phyloP scores from a whole-genome alignment of 2,888 invertebrate genomes.

The Leptothorax acervorum region DNA sequence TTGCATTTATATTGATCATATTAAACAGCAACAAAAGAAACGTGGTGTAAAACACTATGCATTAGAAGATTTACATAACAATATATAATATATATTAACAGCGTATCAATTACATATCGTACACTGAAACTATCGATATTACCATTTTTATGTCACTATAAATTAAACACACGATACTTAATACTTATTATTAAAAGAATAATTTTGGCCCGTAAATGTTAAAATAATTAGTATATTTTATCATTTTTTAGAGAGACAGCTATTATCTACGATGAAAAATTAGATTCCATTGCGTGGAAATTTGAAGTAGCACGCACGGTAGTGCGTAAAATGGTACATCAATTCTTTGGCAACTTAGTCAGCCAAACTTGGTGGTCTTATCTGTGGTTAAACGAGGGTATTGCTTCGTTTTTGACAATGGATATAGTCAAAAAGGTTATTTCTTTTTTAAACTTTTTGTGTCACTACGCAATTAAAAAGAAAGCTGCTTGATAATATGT shows the following conservation, averaged over 20 bases:
- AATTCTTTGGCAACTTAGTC: background rate
- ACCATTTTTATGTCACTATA: too few relatives aligned
- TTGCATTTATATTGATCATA: too few relatives aligned
- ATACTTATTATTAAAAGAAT: too few relatives aligned
- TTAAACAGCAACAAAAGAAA: too few relatives aligned
- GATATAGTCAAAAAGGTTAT: background rate
- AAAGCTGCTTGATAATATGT: background rate
- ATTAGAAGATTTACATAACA: too few relatives aligned
- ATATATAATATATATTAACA: too few relatives aligned
- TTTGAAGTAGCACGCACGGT: background rate
- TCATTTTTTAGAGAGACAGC: constrained; percentile 3
- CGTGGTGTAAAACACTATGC: too few relatives aligned
- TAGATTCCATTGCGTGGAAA: background rate
- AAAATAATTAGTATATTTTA: too few relatives aligned
- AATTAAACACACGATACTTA: too few relatives aligned
- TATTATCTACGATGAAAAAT: background rate
- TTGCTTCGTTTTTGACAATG: background rate
- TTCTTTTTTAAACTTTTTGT: background rate
- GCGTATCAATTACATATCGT: too few relatives aligned
- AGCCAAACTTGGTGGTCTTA: background rate
- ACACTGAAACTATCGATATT: too few relatives aligned
- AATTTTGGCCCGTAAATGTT: too few relatives aligned
- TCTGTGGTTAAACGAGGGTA: constrained; percentile 12
- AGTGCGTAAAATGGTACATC: background rate
- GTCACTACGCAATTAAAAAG: background rate